Conservation (phyloP, 1,140 invertebrate genomes). For the Drosophila kikkawai region DNA sequence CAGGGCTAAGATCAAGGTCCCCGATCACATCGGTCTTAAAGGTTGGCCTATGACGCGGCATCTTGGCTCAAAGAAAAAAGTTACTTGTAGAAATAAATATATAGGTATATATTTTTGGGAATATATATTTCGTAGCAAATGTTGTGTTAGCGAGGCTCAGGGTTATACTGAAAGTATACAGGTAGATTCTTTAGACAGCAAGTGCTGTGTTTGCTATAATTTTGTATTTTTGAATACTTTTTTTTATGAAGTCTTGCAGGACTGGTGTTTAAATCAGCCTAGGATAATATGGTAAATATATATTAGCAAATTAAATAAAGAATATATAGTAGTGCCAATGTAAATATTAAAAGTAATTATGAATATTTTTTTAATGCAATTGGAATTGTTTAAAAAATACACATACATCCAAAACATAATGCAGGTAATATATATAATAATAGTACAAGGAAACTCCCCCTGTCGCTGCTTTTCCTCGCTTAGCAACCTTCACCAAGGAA, state of each 20-base stretch:
- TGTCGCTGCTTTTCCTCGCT: background rate
- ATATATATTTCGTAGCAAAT: background rate
- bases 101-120: background rate
- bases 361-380: no score
- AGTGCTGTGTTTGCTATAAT: background rate
- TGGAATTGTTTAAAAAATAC: background rate
- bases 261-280: background rate
- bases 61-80: slow-evolving; percentile 19
- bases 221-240: background rate
- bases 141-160: background rate
- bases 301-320: no score
- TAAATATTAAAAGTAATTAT: no score
- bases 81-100: slow-evolving; percentile 3
- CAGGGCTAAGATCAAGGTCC: slow-evolving; percentile 64
- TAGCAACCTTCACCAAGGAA: slow-evolving; percentile 19
- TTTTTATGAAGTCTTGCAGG: no score
- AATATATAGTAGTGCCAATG: no score
- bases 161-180: background rate
- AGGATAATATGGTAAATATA: no score
- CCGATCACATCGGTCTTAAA: slow-evolving; percentile 74
- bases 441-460: background rate
- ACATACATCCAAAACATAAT: background rate
- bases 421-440: no score
- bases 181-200: background rate
- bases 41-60: slow-evolving; percentile 76